Conservation (phyloP, 2,888 invertebrate species). For the Leucophora obtusa region DNA sequence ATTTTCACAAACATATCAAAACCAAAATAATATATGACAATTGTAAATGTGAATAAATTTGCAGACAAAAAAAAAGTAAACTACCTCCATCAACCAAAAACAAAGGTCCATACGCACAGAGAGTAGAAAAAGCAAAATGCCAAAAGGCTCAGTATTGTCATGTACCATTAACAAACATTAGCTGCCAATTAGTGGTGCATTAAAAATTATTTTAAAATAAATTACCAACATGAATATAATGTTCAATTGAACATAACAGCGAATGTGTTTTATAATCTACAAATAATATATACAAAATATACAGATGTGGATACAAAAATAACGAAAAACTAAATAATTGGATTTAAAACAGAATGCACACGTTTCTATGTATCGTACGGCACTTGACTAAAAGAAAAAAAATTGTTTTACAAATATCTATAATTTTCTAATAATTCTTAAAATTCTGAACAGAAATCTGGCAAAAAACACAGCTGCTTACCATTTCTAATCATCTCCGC, state of each 20-base stretch:
- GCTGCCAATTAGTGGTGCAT: constrained; percentile 64
- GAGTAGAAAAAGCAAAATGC: constrained; percentile 59
- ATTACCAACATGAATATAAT: constrained; percentile 56
- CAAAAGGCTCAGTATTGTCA: constrained; percentile 65
- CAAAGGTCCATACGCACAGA: constrained; percentile 51
- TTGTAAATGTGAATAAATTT: constrained; percentile 32
- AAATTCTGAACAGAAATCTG: too few species aligned
- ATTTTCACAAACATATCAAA: not conserved
- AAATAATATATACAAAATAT: not conserved
- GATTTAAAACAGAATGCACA: too few species aligned
- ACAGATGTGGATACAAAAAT: not conserved
- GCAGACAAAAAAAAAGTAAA: constrained; percentile 12
- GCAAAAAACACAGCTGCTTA: too few species aligned
- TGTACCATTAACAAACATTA: constrained; percentile 63
- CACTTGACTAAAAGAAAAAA: too few species aligned
- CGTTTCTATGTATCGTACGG: too few species aligned
- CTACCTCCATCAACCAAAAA: constrained; percentile 15
- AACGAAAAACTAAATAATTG: too few species aligned
- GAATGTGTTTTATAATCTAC: constrained; percentile 5
- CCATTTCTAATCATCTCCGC: too few species aligned
- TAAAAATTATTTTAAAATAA: constrained; percentile 63
- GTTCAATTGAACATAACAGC: constrained; percentile 49
- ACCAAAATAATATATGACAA: constrained; percentile 11
- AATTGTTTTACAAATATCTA: too few species aligned
- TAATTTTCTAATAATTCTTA: too few species aligned